These are phyloP conservation scores for Mythimna albipuncta DNA, from an alignment of 2,888 invertebrate genomes.

Conservation along the genomic window DNA sequence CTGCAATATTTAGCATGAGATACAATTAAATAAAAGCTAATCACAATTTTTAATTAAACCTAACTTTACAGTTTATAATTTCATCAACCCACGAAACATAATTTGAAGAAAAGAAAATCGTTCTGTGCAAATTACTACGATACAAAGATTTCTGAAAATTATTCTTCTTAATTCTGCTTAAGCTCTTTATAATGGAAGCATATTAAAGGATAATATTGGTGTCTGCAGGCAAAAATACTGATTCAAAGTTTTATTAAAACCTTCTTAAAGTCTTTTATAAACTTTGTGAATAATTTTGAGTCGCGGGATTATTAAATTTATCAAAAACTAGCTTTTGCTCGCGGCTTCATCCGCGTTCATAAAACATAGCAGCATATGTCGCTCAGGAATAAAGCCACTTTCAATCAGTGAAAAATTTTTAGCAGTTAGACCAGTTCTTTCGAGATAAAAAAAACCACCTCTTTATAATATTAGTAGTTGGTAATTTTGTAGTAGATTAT, in stretches of 20 bases:
- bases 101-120: constrained; percentile 26
- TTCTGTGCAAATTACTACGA: constrained; percentile 16
- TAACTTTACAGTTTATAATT: background rate
- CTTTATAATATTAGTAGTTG: too few relatives aligned
- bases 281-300: constrained; percentile 41
- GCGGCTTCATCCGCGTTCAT: background rate
- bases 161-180: constrained; percentile 39
- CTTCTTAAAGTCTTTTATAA: constrained; percentile 44
- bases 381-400: too few relatives aligned
- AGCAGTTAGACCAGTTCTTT: too few relatives aligned
- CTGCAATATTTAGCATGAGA: background rate
- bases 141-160: constrained; percentile 43
- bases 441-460: too few relatives aligned
- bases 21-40: constrained; percentile 2
- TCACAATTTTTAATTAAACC: constrained; percentile 4
- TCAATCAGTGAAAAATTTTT: too few relatives aligned
- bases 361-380: too few relatives aligned
- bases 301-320: constrained; percentile 23
- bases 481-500: too few relatives aligned
- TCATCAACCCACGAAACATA: constrained; percentile 15
- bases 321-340: background rate
- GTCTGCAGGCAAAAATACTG: constrained; percentile 46
- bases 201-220: constrained; percentile 32
- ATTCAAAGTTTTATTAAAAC: constrained; percentile 54
- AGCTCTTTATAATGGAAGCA: constrained; percentile 39